Evolutionary conservation across 2,113 vertebrate genomes (phyloP).

Genomic region (Thunnus maccoyii): DNA sequence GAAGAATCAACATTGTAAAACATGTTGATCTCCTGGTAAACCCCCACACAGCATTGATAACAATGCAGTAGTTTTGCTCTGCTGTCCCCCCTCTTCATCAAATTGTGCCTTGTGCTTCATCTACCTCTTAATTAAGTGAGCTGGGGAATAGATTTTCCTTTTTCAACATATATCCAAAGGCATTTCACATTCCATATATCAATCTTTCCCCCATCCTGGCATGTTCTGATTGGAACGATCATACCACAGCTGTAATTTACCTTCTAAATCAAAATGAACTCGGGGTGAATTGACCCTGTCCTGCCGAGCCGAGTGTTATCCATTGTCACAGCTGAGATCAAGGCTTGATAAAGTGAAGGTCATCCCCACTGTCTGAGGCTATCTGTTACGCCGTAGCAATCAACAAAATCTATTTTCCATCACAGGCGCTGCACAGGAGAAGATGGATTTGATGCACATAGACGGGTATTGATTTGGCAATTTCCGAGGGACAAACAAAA

Average conservation of each 20-base stretch:
- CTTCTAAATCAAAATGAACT: conserved; percentile 40
- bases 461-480: conserved; percentile 61
- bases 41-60: background rate
- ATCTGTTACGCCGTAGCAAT: conserved; percentile 57
- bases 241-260: conserved; percentile 25
- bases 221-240: conserved; percentile 39
- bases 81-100: conserved; percentile 10
- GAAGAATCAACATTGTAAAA: too few species aligned
- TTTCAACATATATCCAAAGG: conserved; percentile 31
- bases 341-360: conserved; percentile 61
- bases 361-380: conserved; percentile 35
- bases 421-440: conserved; percentile 28
- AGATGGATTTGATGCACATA: conserved; percentile 65
- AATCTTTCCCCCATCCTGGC: conserved; percentile 2
- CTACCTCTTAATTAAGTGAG: conserved; percentile 16
- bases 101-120: background rate
- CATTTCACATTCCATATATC: conserved; percentile 14
- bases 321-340: conserved; percentile 50
- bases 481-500: conserved; percentile 58
- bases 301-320: background rate
- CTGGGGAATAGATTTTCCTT: conserved; percentile 30
- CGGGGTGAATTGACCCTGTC: conserved; percentile 27
- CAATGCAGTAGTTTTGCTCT: background rate
- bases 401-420: conserved; percentile 66
- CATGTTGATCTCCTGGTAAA: too few species aligned